Evolutionary conservation across 2,113 vertebrate genomes (phyloP).

Genomic region (Pygathrix nemaeus): DNA sequence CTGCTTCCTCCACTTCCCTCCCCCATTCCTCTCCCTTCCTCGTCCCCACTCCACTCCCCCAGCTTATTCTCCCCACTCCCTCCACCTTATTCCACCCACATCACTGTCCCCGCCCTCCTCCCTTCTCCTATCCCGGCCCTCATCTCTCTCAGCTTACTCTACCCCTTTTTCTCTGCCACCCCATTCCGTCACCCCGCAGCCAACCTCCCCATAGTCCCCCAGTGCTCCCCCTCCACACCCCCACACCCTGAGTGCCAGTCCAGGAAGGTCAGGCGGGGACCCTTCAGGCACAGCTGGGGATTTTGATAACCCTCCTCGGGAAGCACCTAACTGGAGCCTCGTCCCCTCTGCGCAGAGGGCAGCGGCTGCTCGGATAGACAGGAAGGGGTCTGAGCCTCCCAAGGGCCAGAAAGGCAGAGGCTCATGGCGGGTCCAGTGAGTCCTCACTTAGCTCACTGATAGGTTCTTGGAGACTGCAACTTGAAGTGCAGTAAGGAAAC

Average conservation of each 20-base stretch:
- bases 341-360: no score
- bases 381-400: not conserved
- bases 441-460: not conserved
- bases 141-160: not conserved
- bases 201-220: not conserved
- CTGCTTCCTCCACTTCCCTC: not conserved
- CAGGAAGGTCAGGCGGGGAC: no score
- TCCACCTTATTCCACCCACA: not conserved
- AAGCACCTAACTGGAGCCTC: not conserved
- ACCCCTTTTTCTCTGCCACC: not conserved
- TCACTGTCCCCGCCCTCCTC: not conserved
- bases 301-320: not conserved
- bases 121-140: not conserved
- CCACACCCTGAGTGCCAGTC: not conserved
- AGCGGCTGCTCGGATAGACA: not conserved
- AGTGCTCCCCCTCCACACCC: not conserved
- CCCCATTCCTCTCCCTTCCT: not conserved
- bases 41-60: not conserved
- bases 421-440: rapidly evolving
- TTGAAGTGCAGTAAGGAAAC: not conserved
- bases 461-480: not conserved
- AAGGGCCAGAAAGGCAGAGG: not conserved
- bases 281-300: not conserved
- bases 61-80: no score
- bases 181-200: no score